Evolutionary conservation across 2,888 invertebrate species (phyloP).

Genomic region (Chalcis sispes): DNA sequence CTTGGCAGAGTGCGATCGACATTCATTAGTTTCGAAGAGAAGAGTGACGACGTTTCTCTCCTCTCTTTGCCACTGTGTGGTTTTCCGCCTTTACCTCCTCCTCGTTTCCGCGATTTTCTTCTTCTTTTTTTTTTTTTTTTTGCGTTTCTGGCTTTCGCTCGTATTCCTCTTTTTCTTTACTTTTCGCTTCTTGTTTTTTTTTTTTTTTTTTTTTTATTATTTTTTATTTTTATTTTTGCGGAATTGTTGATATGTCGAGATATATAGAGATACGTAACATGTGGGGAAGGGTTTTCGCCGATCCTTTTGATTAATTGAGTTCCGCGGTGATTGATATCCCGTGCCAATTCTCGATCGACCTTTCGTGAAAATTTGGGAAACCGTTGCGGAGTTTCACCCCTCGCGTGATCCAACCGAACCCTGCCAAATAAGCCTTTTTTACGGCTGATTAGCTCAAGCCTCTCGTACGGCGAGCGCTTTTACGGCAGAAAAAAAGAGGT

Average conservation of each 20-base stretch:
- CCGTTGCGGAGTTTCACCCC: neutral
- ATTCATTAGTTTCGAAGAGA: slow-evolving; percentile 66
- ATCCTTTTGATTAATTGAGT: slow-evolving; percentile 49
- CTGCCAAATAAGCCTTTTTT: slow-evolving; percentile 22
- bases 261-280: too few relatives aligned
- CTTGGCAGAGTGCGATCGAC: slow-evolving; percentile 65
- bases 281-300: neutral
- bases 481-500: neutral
- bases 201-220: too few relatives aligned
- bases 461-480: neutral
- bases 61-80: too few relatives aligned
- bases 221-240: neutral
- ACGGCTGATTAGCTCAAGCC: slow-evolving; percentile 25
- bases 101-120: neutral
- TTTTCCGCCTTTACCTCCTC: slow-evolving; percentile 56
- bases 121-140: neutral
- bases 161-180: neutral
- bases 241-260: neutral
- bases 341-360: slow-evolving; percentile 37
- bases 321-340: slow-evolving; percentile 38
- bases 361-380: slow-evolving; percentile 31
- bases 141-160: neutral
- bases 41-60: too few relatives aligned
- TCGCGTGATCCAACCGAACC: too few relatives aligned
- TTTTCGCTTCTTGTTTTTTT: slow-evolving; percentile 9